Percentiles rank a stretch among this genome's conserved stretches.
Conservation (phyloP, 2,888 invertebrate species). For the Plebejus anna region DNA sequence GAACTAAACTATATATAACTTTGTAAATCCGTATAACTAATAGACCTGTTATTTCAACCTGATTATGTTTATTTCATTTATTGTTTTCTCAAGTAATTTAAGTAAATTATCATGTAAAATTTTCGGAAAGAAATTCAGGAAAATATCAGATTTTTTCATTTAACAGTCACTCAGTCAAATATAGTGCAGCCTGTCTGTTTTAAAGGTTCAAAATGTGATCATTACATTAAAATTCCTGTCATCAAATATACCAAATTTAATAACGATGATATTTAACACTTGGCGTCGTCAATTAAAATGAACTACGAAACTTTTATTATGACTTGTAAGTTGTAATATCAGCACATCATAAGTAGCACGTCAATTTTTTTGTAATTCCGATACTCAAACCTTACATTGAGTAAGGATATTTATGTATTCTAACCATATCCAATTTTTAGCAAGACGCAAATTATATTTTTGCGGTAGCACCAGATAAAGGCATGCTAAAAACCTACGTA, state of each 20-base stretch:
- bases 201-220: not conserved
- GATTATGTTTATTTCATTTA: conserved; percentile 60
- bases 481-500: conserved; percentile 6
- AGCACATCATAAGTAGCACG: not conserved
- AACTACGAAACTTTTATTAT: not conserved
- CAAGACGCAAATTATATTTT: not conserved
- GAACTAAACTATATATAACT: conserved; percentile 52
- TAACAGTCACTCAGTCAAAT: conserved; percentile 73
- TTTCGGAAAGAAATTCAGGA: conserved; percentile 78
- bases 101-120: conserved; percentile 67
- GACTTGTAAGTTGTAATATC: not conserved
- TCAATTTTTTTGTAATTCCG: not conserved
- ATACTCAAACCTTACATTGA: conserved; percentile 4
- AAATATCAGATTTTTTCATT: conserved; percentile 78
- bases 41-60: conserved; percentile 56
- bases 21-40: conserved; percentile 72
- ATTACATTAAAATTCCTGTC: not conserved
- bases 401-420: not conserved
- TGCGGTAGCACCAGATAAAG: not conserved
- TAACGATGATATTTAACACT: not conserved
- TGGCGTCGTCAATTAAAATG: not conserved
- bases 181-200: not conserved
- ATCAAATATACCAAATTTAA: not conserved
- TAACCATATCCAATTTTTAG: not conserved
- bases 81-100: conserved; percentile 69